phyloP scores from a whole-genome alignment of 2,797 vertebrate genomes.

The Pitangus sulphuratus region DNA sequence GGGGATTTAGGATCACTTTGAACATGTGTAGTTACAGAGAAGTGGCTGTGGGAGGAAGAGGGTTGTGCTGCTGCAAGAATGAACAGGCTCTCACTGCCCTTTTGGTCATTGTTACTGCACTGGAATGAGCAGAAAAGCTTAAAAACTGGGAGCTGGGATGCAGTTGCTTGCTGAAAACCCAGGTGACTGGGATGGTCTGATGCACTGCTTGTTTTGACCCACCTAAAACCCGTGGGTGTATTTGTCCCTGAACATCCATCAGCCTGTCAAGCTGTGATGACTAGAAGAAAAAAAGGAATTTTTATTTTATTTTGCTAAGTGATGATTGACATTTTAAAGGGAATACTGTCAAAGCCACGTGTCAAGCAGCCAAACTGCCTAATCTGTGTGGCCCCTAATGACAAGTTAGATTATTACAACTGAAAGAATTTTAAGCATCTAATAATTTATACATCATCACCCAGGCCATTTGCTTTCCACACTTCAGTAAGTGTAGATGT shows the following conservation, averaged over 20 bases:
- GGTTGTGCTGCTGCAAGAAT: neutral
- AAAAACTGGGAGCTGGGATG: neutral
- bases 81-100: neutral
- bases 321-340: neutral
- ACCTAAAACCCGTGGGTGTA: neutral
- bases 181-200: fast-evolving
- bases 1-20: neutral
- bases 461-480: neutral
- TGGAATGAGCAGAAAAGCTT: neutral
- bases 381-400: neutral
- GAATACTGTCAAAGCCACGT: neutral
- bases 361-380: neutral
- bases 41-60: neutral
- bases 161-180: fast-evolving
- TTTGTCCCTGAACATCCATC: neutral
- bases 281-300: neutral
- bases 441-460: neutral
- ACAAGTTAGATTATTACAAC: neutral
- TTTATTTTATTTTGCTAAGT: neutral
- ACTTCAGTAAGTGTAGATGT: neutral
- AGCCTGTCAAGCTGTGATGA: neutral
- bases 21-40: neutral
- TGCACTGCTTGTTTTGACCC: neutral
- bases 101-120: fast-evolving
- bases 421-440: neutral